Percentiles rank a stretch among this genome's conserved stretches.
Evolutionary conservation across 2,797 vertebrate species (phyloP).

Genomic region (Atherinosoma microstoma): DNA sequence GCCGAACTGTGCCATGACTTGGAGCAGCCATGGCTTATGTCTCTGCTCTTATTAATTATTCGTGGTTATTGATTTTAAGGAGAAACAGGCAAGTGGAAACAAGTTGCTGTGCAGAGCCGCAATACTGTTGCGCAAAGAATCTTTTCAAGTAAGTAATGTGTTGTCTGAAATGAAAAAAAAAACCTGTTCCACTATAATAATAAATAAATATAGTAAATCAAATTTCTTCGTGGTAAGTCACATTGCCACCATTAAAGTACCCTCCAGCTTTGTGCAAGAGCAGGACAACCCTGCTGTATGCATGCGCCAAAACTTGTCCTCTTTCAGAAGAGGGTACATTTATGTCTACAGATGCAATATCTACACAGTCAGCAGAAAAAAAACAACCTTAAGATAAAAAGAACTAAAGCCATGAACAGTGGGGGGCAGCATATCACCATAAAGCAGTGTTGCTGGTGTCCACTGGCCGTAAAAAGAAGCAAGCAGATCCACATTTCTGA

Average conservation of each 20-base stretch:
- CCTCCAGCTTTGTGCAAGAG: background rate
- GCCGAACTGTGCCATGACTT: conserved; percentile 6
- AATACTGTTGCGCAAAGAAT: background rate
- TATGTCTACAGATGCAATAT: background rate
- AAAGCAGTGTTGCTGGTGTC: background rate
- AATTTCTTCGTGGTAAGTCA: too few species aligned
- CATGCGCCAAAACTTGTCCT: background rate
- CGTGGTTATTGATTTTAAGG: background rate
- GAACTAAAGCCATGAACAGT: background rate
- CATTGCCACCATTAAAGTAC: background rate
- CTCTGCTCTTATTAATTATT: background rate
- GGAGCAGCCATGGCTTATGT: background rate
- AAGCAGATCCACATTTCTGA: background rate
- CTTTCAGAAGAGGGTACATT: background rate
- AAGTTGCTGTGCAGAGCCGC: background rate
- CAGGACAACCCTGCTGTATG: background rate
- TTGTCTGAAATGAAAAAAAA: background rate
- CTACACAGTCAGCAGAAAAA: too few species aligned
- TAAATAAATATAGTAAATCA: too few species aligned
- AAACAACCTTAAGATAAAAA: background rate
- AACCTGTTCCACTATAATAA: too few species aligned
- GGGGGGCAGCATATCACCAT: conserved; percentile 14
- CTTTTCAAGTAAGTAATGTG: background rate
- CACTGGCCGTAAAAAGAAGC: background rate
- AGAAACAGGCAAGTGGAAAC: background rate